Percentiles rank a stretch among this genome's conserved stretches.
These are phyloP conservation scores for Rhizoglyphus robini DNA, from an alignment of 1,140 invertebrate genomes.

Conservation along the genomic window DNA sequence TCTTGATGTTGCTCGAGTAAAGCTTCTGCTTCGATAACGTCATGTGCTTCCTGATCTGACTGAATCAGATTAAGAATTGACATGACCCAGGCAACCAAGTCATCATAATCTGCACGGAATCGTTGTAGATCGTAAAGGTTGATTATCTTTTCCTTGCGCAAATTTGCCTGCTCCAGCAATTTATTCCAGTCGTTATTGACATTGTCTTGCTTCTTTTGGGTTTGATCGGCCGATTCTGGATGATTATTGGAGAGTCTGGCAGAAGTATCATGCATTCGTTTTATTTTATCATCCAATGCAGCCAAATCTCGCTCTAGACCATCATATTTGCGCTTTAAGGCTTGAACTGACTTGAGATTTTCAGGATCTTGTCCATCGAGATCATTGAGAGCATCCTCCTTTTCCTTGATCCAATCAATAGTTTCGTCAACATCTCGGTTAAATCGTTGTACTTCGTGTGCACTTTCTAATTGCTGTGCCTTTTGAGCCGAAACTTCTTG, in stretches of 20 bases:
- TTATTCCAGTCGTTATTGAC: constrained; percentile 84
- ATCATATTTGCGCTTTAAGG: constrained; percentile 92
- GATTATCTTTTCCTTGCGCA: constrained; percentile 59
- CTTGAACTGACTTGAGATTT: constrained; percentile 90
- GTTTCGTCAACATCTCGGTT: constrained; percentile 98
- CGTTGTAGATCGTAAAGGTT: constrained; percentile 88
- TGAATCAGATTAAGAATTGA: constrained; percentile 81
- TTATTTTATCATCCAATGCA: constrained; percentile 92
- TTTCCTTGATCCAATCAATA: constrained; percentile 97
- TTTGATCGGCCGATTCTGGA: constrained; percentile 77
- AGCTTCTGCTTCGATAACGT: constrained; percentile 96
- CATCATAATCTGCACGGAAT: constrained; percentile 93
- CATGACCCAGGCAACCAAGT: constrained; percentile 92
- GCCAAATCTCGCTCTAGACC: constrained; percentile 93
- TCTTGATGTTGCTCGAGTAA: constrained; percentile 92
- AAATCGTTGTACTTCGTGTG: constrained; percentile 96
- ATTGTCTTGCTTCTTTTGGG: constrained; percentile 76
- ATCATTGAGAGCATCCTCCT: constrained; percentile 92
- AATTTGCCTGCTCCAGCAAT: constrained; percentile 61
- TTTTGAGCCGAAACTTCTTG: constrained; percentile 82
- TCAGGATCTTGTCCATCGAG: constrained; percentile 93
- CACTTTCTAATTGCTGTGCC: constrained; percentile 90
- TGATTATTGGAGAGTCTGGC: constrained; percentile 81
- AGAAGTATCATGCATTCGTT: constrained; percentile 75
- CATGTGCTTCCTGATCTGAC: constrained; percentile 92